Conservation (phyloP, 2,113 vertebrate genomes). For the Paracyprichromis sp. region DNA sequence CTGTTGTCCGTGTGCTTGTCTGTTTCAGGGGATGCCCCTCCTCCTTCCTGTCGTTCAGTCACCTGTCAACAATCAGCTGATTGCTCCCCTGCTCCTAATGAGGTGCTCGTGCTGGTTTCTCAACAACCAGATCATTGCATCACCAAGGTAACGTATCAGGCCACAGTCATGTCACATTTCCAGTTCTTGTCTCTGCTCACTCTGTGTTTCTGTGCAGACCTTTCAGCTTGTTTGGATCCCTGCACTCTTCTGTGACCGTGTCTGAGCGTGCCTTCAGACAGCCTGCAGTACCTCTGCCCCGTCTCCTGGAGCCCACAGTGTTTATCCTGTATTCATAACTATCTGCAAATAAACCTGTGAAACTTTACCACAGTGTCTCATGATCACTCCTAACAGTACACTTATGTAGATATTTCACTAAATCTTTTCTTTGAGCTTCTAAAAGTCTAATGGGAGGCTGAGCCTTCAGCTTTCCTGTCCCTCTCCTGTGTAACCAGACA, state of each 20-base stretch:
- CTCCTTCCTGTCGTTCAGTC: neutral
- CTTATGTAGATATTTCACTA: neutral
- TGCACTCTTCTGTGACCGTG: neutral
- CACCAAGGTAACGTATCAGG: neutral
- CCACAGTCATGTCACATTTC: neutral
- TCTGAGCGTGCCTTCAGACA: neutral
- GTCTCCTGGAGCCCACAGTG: neutral
- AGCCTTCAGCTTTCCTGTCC: no score
- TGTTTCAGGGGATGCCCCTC: neutral
- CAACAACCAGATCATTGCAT: neutral
- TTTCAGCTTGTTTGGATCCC: neutral
- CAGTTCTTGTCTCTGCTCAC: neutral
- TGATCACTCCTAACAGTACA: neutral
- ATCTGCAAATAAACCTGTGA: neutral
- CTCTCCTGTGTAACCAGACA: no score
- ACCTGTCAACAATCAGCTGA: neutral
- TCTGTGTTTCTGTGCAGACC: neutral
- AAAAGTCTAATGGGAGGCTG: no score
- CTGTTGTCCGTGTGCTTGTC: neutral
- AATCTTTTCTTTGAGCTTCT: neutral
- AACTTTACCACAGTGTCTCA: neutral
- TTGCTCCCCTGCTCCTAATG: neutral
- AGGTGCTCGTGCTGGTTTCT: neutral
- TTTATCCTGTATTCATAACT: neutral
- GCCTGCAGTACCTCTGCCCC: neutral